Base-by-base conservation (phyloP, 2,797 vertebrate genomes). In the Catamblyrhynchus diadema region DNA sequence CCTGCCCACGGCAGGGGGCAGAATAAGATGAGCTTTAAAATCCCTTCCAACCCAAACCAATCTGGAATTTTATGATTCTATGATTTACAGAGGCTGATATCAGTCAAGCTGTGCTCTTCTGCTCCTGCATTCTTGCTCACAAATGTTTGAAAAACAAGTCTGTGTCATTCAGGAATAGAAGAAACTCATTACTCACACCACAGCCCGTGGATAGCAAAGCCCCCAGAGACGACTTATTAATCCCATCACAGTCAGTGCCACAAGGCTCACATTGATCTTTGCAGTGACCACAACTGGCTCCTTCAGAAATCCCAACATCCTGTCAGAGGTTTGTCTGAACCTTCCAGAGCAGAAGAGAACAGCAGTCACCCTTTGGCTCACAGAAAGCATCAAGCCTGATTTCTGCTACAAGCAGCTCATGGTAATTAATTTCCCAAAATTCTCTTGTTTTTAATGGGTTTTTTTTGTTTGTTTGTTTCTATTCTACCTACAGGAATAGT, bases 131-230 rank as follows among this genome's bases (percentile, higher is more conserved):
- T 64, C 67, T 33, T 35, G 30, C 48, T 72, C 20, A 61, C 21
- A 67, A 57, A 62, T 3, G 3, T 25, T 28, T 78, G 21, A 69
- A 39, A 80, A 71, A 3, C n/a, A 65, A 73, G 10, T 18, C 27
- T 51, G 11, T 17, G 3, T 32, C 42, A 47, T 27, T 81, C 47
- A 54, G 45, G 47, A 10, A 75, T 66, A n/a, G 93, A 95, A 72
- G 13, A 73, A 82, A 64, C 47, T 14, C 14, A 48, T 75, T 69
- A 97, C 99, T 99, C 97, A 99, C 99, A 99, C 99, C 10, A 99
- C 99, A 45, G 99, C 98, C 75, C 95, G 96, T 3, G 99, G 99
- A 75, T 98, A 98, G 83, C 97, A 86, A 66, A 98, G 98, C 1
- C 88, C 97, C 97, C 98, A 98, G 3, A 99, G 96, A 20, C 99